Percentiles rank a stretch among this genome's conserved stretches.
Evolutionary conservation across 2,113 vertebrate genomes (phyloP).

Genomic region (Crotalus tigris): DNA sequence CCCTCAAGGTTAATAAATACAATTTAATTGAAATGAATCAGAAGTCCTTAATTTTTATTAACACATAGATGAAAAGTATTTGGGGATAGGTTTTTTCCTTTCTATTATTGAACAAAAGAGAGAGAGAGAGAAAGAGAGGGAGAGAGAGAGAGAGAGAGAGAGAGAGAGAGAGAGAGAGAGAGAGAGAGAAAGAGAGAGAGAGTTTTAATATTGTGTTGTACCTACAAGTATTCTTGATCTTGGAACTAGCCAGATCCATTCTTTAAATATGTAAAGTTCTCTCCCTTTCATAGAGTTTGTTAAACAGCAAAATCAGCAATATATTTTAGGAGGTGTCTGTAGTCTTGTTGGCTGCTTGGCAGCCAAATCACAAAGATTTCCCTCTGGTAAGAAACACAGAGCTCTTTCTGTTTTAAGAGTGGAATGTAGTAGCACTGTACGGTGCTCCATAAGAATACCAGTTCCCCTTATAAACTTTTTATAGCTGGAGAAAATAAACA

Average conservation of each 20-base stretch:
- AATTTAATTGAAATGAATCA: neutral
- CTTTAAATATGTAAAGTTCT: conserved; percentile 42
- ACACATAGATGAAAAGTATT: neutral
- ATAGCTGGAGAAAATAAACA: conserved; percentile 83
- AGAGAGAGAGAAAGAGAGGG: neutral
- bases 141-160: rapidly evolving
- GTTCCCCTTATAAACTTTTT: conserved; percentile 81
- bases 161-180: too few relatives aligned
- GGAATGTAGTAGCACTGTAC: conserved; percentile 75
- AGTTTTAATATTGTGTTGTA: neutral
- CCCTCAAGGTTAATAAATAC: conserved; percentile 28
- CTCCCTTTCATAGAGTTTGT: conserved; percentile 21
- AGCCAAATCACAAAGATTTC: conserved; percentile 65
- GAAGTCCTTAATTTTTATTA: neutral
- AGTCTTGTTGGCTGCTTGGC: conserved; percentile 51
- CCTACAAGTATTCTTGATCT: neutral
- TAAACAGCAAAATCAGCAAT: conserved; percentile 13
- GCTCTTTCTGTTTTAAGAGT: conserved; percentile 70
- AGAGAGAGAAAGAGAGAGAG: rapidly evolving
- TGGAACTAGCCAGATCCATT: conserved; percentile 10
- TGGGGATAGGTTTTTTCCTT: neutral
- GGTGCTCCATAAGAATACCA: conserved; percentile 75
- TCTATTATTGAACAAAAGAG: neutral
- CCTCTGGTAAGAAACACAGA: conserved; percentile 72
- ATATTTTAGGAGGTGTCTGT: conserved; percentile 59